Conservation (phyloP, 1,140 invertebrate species). For the Sycophaga agraensis region DNA sequence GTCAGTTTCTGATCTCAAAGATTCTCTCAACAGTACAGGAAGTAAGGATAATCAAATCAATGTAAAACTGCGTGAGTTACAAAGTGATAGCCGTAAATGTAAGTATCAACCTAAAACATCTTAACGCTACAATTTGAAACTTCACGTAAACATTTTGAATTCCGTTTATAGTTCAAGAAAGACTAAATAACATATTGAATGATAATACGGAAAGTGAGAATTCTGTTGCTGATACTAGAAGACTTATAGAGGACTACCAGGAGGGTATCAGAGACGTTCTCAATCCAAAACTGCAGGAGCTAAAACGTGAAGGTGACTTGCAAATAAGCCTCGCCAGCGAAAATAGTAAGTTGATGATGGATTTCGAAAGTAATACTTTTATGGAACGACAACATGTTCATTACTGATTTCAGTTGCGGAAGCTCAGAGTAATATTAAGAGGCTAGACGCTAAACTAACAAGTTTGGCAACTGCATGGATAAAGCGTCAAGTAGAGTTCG, state of each 20-base stretch:
- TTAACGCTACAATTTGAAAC: too few relatives aligned
- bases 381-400: not conserved
- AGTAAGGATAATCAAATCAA: constrained; percentile 61
- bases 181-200: constrained; percentile 33
- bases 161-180: constrained; percentile 39
- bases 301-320: constrained; percentile 63
- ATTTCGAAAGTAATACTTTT: not conserved
- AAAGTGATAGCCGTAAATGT: constrained; percentile 44
- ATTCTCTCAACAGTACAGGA: constrained; percentile 58
- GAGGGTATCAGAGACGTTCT: constrained; percentile 48
- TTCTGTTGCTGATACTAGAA: constrained; percentile 50
- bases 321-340: constrained; percentile 56
- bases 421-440: constrained; percentile 61
- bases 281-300: constrained; percentile 56
- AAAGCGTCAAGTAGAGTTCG: constrained; percentile 62
- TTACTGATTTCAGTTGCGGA: constrained; percentile 56
- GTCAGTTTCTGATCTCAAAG: constrained; percentile 55
- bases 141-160: too few relatives aligned
- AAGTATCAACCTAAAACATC: too few relatives aligned
- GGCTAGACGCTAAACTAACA: constrained; percentile 58
- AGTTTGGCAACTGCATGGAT: constrained; percentile 58
- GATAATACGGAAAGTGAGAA: constrained; percentile 37
- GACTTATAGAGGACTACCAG: constrained; percentile 50
- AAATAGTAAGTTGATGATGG: constrained; percentile 38
- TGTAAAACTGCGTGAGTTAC: constrained; percentile 53